Evolutionary conservation across 2,113 vertebrate species (phyloP).

Genomic region (Phaethon lepturus): DNA sequence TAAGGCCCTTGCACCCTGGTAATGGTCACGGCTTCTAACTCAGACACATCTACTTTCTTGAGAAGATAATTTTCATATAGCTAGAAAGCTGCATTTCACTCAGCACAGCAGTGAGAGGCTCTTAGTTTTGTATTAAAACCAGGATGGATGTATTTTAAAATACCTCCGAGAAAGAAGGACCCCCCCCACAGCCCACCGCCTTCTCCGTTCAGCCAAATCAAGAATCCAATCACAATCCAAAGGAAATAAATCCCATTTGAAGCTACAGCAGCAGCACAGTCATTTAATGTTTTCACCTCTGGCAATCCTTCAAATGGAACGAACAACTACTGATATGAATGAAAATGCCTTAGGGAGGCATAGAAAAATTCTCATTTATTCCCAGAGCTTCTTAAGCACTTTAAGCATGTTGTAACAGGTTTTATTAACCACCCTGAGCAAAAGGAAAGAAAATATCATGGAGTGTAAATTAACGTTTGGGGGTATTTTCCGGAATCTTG

Average conservation of each 20-base stretch:
- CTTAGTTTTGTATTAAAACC: background rate
- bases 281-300: conserved; percentile 39
- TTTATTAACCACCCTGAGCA: conserved; percentile 53
- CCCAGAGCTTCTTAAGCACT: conserved; percentile 62
- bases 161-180: background rate
- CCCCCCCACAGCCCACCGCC: background rate
- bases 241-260: conserved; percentile 62
- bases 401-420: conserved; percentile 55
- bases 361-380: conserved; percentile 67
- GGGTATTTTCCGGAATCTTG: conserved; percentile 6
- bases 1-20: background rate
- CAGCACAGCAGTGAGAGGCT: background rate
- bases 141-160: conserved; percentile 1
- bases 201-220: conserved; percentile 32
- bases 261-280: conserved; percentile 33
- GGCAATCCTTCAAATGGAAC: conserved; percentile 55
- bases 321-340: conserved; percentile 48
- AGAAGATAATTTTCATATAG: background rate
- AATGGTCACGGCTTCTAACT: rapidly evolving
- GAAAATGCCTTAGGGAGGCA: conserved; percentile 35
- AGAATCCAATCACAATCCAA: conserved; percentile 43
- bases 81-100: background rate
- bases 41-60: background rate
- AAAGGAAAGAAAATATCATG: conserved; percentile 50
- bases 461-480: conserved; percentile 46